Evolutionary conservation across 2,888 invertebrate species (phyloP).

Genomic region (Sericinus montela): DNA sequence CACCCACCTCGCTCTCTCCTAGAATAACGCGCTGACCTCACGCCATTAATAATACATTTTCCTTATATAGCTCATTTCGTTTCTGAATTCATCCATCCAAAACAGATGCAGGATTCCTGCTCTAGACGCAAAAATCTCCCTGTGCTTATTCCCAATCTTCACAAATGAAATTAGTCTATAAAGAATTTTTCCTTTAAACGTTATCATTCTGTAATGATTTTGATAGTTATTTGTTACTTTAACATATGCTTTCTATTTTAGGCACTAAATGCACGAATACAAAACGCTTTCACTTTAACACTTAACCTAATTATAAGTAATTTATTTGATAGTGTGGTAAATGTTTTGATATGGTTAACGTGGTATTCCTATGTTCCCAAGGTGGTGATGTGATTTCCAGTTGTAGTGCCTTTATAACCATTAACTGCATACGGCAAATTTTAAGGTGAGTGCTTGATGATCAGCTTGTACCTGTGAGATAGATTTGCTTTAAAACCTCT

Average conservation of each 20-base stretch:
- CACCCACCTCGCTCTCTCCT: too few relatives aligned
- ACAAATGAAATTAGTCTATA: too few relatives aligned
- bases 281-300: conserved; percentile 26
- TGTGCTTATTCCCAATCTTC: too few relatives aligned
- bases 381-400: conserved; percentile 61
- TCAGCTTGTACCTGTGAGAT: neutral
- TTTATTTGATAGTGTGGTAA: neutral
- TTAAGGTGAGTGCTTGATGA: conserved; percentile 66
- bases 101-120: too few relatives aligned
- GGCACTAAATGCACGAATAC: conserved; percentile 25
- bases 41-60: too few relatives aligned
- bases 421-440: conserved; percentile 50
- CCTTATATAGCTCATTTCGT: too few relatives aligned
- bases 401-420: conserved; percentile 60
- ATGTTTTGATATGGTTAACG: conserved; percentile 17
- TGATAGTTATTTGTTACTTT: neutral
- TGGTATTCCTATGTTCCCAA: conserved; percentile 50
- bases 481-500: too few relatives aligned
- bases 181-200: too few relatives aligned
- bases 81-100: too few relatives aligned
- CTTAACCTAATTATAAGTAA: conserved; percentile 16
- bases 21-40: too few relatives aligned
- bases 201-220: too few relatives aligned
- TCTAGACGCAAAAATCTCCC: too few relatives aligned
- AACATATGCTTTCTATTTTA: conserved; percentile 5